phyloP scores from a whole-genome alignment of 2,113 vertebrate genomes.

The Ia io region DNA sequence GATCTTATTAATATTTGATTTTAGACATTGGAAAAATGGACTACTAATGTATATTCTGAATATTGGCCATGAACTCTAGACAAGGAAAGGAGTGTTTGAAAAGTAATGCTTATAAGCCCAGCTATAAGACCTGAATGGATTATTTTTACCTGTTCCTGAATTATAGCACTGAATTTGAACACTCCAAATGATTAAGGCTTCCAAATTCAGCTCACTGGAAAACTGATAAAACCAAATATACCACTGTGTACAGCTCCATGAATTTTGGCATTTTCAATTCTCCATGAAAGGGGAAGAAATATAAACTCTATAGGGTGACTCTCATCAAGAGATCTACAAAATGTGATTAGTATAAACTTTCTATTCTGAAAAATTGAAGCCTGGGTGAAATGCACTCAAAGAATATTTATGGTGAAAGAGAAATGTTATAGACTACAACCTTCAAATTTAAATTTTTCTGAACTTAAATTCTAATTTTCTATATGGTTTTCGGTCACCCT shows the following conservation, averaged over 20 bases:
- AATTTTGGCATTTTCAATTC: not conserved
- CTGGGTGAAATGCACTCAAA: not conserved
- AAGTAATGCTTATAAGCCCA: not conserved
- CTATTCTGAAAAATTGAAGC: not conserved
- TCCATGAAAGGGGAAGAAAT: not conserved
- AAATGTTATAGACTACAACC: not conserved
- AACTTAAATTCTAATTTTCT: not conserved
- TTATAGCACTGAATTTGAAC: not conserved
- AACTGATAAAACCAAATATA: not conserved
- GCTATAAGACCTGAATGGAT: not conserved
- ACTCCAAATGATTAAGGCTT: not conserved
- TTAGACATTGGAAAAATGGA: not conserved
- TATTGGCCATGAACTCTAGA: not conserved
- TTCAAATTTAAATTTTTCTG: not conserved
- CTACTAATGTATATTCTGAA: not conserved
- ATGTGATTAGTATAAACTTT: not conserved
- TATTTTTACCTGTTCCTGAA: slow-evolving; percentile 20
- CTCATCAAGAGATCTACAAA: not conserved
- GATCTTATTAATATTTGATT: not conserved
- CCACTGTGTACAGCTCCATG: not conserved
- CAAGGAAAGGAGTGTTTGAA: not conserved
- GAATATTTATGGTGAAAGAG: not conserved
- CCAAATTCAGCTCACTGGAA: not conserved
- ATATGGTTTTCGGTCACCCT: not conserved
- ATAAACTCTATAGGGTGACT: not conserved